Base-by-base conservation (phyloP, 2,888 invertebrate genomes). In the Stenoptilia bipunctidactyla region DNA sequence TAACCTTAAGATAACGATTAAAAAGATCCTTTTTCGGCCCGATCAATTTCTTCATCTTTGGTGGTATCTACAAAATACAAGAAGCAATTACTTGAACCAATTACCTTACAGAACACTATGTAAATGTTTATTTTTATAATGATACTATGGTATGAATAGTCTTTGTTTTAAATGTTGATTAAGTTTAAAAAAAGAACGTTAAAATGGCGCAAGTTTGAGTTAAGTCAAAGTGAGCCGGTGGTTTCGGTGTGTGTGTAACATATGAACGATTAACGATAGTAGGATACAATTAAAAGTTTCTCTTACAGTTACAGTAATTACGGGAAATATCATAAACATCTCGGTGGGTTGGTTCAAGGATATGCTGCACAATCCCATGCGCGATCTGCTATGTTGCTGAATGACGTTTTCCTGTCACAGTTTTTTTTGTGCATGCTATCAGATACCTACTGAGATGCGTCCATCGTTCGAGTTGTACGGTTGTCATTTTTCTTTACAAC, bases 301-400 rank as follows among this genome's bases (percentile, higher is more conserved):
- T 44, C 58, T 54, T 61, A 73, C 72, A 58, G 72, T 75, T 69
- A 70, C 54, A 50, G 56, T 79, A 77, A 80, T 73, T 68, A 66
- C 69, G 68, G 74, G 71, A 75, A 70, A 75, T 71, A 71, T 75
- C 68, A 71, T 69, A 70, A 72, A 67, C 62, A 61, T 68, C 20
- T 59, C 48, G 45, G 43, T n/a, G n/a, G n/a, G n/a, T n/a, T n/a
- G n/a, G n/a, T 48, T 47, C 61, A 63, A 72, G 66, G 71, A 66
- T 71, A 63, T 50, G 47, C 50, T 54, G 57, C 56, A 58, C 59
- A 58, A 56, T 60, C 58, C 55, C 42, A 45, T 10, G 12, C 39
- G 46, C 45, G 47, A 47, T 50, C 52, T 51, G 58, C 52, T 54
- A 61, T 63, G 53, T 51, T 48, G 49, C 44, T 52, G 58, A 64